Evolutionary conservation across 2,888 invertebrate genomes (phyloP).

Genomic region (Isoperla grammatica): DNA sequence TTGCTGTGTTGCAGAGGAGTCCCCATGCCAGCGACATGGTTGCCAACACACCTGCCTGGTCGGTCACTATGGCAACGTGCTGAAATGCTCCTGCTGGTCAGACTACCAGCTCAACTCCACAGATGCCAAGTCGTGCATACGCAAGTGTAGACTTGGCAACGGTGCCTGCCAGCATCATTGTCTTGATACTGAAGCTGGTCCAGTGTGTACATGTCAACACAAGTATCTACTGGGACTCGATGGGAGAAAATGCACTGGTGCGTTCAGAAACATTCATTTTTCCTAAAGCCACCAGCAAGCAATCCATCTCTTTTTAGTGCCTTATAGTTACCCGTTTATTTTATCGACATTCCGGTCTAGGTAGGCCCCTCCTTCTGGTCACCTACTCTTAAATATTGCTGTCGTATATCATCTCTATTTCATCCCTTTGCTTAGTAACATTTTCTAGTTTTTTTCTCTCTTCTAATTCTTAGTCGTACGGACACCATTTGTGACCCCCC

Average conservation of each 20-base stretch:
- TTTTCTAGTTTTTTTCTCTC: background rate
- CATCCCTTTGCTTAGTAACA: background rate
- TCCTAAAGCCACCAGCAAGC: background rate
- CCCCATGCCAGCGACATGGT: conserved; percentile 10
- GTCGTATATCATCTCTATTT: no score
- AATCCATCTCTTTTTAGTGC: no score
- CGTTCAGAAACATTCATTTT: conserved; percentile 20
- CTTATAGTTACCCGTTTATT: no score
- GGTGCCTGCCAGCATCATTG: conserved; percentile 44
- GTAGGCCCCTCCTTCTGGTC: no score
- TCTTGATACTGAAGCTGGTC: conserved; percentile 37
- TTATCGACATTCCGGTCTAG: no score
- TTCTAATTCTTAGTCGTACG: background rate
- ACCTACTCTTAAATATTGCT: no score
- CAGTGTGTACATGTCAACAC: conserved; percentile 40
- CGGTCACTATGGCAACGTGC: conserved; percentile 10
- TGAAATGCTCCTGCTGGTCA: conserved; percentile 17
- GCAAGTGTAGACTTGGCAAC: conserved; percentile 39
- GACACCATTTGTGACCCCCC: no score
- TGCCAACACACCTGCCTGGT: conserved; percentile 20
- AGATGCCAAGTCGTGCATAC: conserved; percentile 15
- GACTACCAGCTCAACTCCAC: conserved; percentile 18
- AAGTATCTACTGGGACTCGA: conserved; percentile 39
- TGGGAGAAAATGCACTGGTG: conserved; percentile 40
- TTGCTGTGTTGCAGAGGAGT: conserved; percentile 18